Evolutionary conservation across 2,797 vertebrate genomes (phyloP).

Genomic region (Amblyopsis hoosieri): DNA sequence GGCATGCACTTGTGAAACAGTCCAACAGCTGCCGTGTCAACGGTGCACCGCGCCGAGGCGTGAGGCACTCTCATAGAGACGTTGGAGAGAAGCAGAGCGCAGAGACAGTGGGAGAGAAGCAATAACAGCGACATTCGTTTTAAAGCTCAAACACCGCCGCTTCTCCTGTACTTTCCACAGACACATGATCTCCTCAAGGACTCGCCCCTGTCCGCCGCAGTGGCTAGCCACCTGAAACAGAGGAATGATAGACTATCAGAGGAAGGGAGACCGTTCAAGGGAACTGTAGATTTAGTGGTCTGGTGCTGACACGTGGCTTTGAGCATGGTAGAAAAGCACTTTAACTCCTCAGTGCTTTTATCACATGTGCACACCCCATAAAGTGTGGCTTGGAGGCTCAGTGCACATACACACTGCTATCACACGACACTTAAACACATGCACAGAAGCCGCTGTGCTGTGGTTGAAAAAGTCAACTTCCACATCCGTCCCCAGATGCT

Average conservation of each 20-base stretch:
- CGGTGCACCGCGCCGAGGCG: background rate
- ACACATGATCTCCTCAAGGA: conserved; percentile 80
- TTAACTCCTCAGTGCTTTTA: conserved; percentile 80
- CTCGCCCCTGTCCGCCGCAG: conserved; percentile 73
- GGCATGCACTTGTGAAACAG: no score
- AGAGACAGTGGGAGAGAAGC: conserved; percentile 25
- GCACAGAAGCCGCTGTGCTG: conserved; percentile 5
- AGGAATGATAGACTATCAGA: conserved; percentile 74
- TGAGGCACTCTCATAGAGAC: conserved; percentile 33
- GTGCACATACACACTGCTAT: conserved; percentile 12
- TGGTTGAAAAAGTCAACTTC: background rate
- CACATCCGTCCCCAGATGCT: background rate
- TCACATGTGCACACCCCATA: conserved; percentile 73
- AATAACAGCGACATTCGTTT: conserved; percentile 45
- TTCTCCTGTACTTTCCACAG: conserved; percentile 73
- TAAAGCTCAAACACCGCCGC: conserved; percentile 64
- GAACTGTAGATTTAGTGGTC: conserved; percentile 77
- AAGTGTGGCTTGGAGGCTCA: conserved; percentile 52
- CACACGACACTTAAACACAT: conserved; percentile 33
- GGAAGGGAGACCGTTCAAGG: conserved; percentile 69
- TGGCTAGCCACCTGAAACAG: conserved; percentile 77
- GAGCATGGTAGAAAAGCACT: conserved; percentile 76
- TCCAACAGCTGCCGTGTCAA: background rate
- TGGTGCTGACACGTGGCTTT: conserved; percentile 78
- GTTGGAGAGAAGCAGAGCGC: conserved; percentile 22